phyloP scores from a whole-genome alignment of 2,888 invertebrate species.

The Unio pictorum region DNA sequence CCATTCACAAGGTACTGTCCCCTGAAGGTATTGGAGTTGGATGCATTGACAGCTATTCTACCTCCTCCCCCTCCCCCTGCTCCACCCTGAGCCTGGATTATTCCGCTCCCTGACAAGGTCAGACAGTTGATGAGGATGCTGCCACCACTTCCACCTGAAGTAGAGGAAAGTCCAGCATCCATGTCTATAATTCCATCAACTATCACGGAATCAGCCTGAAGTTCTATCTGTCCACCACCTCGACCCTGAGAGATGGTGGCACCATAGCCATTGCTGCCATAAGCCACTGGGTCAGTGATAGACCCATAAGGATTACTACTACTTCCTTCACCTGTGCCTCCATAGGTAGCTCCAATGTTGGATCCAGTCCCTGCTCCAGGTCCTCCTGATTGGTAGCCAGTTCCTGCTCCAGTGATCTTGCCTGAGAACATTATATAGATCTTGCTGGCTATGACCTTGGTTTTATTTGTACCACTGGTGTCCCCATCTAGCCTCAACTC shows the following conservation, averaged over 20 bases:
- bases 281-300: slow-evolving; percentile 35
- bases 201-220: slow-evolving; percentile 19
- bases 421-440: slow-evolving; percentile 42
- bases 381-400: slow-evolving; percentile 37
- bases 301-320: slow-evolving; percentile 39
- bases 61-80: slow-evolving; percentile 49
- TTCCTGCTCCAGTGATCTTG: slow-evolving; percentile 38
- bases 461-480: slow-evolving; percentile 25
- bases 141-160: slow-evolving; percentile 50
- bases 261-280: slow-evolving; percentile 51
- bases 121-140: slow-evolving; percentile 33
- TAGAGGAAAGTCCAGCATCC: slow-evolving; percentile 14
- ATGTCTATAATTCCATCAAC: slow-evolving; percentile 47
- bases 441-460: slow-evolving; percentile 35
- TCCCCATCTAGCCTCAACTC: slow-evolving; percentile 41
- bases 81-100: slow-evolving; percentile 39
- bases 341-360: slow-evolving; percentile 42
- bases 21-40: slow-evolving; percentile 15
- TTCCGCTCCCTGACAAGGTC: slow-evolving; percentile 38
- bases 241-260: slow-evolving; percentile 24
- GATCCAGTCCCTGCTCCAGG: slow-evolving; percentile 29
- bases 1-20: slow-evolving; percentile 19
- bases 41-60: slow-evolving; percentile 20
- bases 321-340: slow-evolving; percentile 38
- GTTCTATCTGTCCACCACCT: slow-evolving; percentile 50